phyloP scores from a whole-genome alignment of 2,797 vertebrate species.

The Rousettus madagascariensis region DNA sequence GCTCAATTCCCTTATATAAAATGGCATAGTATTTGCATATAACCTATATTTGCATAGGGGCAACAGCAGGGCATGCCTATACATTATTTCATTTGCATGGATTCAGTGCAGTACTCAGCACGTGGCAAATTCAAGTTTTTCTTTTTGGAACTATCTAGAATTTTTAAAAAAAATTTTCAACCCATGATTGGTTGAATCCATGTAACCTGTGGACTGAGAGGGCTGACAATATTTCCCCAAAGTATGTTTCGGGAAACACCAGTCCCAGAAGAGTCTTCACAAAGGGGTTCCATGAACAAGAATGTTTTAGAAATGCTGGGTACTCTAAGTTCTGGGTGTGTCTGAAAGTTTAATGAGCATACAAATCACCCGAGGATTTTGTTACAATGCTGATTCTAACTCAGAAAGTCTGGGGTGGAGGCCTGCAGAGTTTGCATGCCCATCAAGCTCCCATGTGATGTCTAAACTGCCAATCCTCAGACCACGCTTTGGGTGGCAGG shows the following conservation, averaged over 20 bases:
- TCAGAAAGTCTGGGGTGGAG: not conserved
- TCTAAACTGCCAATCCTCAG: not conserved
- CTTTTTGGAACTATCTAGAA: not conserved
- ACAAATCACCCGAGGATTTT: not conserved
- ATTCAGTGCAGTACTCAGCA: not conserved
- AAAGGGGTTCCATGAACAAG: constrained; percentile 16
- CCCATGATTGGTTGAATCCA: not conserved
- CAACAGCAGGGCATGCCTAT: not conserved
- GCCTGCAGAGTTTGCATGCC: constrained; percentile 26
- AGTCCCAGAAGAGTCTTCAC: not conserved
- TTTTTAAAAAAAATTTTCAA: not conserved
- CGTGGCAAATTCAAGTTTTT: not conserved
- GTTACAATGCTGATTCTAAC: not conserved
- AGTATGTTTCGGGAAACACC: constrained; percentile 20
- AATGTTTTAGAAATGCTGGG: not conserved
- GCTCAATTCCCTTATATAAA: not conserved
- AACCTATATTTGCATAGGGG: not conserved
- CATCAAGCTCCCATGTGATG: constrained; percentile 36
- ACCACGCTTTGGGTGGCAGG: constrained; percentile 15
- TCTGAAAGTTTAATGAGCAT: not conserved
- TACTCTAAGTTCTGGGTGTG: not conserved
- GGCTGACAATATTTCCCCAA: not conserved
- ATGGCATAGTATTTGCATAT: not conserved
- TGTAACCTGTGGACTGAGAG: not conserved
- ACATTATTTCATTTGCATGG: not conserved